These are phyloP conservation scores for Hafferia zeledoni DNA, from an alignment of 2,797 vertebrate species.

Conservation along the genomic window DNA sequence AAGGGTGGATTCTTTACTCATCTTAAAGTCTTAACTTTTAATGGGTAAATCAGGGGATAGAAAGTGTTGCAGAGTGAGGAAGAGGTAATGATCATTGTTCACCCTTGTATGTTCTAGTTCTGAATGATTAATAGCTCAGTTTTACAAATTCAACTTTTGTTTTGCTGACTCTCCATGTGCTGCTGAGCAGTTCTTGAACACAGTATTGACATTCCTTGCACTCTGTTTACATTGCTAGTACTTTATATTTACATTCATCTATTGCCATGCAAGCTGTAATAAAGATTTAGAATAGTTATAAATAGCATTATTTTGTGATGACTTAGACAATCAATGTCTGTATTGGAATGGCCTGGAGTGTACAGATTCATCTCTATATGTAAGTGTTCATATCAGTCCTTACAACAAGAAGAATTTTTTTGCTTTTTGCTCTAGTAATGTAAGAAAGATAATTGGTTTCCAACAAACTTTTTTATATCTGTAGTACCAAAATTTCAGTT, in stretches of 20 bases:
- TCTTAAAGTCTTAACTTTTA: not conserved
- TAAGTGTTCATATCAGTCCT: not conserved
- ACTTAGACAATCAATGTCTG: not conserved
- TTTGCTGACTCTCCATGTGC: not conserved
- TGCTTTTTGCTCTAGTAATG: not conserved
- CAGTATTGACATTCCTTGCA: not conserved
- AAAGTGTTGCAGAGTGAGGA: not conserved
- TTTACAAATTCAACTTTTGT: conserved; percentile 3
- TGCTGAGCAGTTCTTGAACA: not conserved
- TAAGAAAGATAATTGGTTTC: not conserved
- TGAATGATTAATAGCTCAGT: not conserved
- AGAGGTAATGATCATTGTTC: not conserved
- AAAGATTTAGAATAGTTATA: conserved; percentile 13
- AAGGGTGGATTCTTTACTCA: not conserved
- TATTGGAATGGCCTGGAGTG: not conserved
- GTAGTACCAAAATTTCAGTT: not conserved
- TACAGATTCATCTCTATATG: not conserved
- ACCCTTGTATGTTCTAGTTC: not conserved
- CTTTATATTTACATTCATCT: not conserved
- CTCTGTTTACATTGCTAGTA: conserved; percentile 15
- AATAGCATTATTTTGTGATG: not conserved
- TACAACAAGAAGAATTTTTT: not conserved
- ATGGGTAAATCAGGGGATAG: not conserved
- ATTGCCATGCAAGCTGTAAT: not conserved
- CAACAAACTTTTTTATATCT: not conserved